A percentile compares a stretch with the other conserved stretches of the same genome.
phyloP scores from a whole-genome alignment of 2,113 vertebrate genomes.

The Poecilia latipinna region DNA sequence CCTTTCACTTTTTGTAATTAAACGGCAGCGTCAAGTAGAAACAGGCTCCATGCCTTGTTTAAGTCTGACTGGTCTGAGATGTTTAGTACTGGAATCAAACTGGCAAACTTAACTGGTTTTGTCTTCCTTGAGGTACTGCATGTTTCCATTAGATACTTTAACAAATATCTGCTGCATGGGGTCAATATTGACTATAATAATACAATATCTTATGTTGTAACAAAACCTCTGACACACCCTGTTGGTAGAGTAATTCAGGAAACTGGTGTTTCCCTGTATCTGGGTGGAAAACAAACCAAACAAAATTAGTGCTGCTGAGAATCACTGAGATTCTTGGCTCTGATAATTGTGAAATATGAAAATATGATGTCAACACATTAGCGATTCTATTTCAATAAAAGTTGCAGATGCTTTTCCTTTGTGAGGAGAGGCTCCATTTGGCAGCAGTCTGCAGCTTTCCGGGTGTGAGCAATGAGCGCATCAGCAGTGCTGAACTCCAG shows the following conservation, averaged over 20 bases:
- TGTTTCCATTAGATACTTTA: neutral
- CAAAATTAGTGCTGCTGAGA: neutral
- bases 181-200: neutral
- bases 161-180: neutral
- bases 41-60: neutral
- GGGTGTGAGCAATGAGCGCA: neutral
- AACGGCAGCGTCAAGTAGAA: neutral
- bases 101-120: neutral
- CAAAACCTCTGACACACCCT: neutral
- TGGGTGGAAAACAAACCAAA: neutral
- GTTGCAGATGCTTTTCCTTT: too few relatives aligned
- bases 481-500: neutral
- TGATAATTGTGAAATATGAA: neutral
- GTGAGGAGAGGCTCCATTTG: neutral
- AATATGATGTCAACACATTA: neutral
- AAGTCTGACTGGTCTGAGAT: neutral
- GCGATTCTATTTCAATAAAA: too few relatives aligned
- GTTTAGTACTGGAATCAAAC: neutral
- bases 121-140: neutral
- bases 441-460: neutral
- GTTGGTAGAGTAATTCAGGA: neutral
- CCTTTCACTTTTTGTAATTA: neutral
- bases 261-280: neutral
- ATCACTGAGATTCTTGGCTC: neutral
- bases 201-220: neutral